These are phyloP conservation scores for Eulemur mongoz DNA, from an alignment of 2,797 vertebrate genomes.

Conservation along the genomic window DNA sequence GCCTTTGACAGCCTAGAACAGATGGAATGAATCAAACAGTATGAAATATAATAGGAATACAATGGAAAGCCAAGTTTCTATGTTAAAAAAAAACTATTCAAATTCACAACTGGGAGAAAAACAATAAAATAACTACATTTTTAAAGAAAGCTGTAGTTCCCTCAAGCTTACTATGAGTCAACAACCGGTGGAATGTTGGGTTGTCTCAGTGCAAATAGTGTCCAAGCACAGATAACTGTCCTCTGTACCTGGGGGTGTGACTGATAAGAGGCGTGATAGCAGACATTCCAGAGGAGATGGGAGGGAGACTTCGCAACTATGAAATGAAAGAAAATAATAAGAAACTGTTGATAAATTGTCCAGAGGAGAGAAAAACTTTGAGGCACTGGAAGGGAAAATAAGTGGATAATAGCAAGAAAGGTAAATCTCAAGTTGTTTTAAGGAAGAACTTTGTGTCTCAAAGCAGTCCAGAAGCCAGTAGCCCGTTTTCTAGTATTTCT, in stretches of 20 bases:
- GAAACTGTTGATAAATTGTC: background rate
- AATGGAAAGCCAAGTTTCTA: background rate
- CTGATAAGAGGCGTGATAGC: rapidly evolving
- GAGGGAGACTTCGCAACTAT: background rate
- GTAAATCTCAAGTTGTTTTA: background rate
- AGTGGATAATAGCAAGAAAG: background rate
- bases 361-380: background rate
- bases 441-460: background rate
- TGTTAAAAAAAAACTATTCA: background rate
- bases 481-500: background rate
- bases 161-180: background rate
- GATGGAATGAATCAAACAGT: background rate
- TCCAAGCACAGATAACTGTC: background rate
- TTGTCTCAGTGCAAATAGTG: background rate
- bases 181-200: background rate
- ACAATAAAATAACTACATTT: background rate
- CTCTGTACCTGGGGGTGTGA: background rate
- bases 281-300: background rate
- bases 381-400: background rate
- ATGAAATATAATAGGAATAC: background rate
- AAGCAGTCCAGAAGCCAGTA: background rate
- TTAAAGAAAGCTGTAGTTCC: background rate
- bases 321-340: background rate
- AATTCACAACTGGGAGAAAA: background rate
- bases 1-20: background rate